Base-by-base conservation (phyloP, 30 jellyfish, hydroid and myxozoan genomes). In the Cassiopea andromeda region DNA sequence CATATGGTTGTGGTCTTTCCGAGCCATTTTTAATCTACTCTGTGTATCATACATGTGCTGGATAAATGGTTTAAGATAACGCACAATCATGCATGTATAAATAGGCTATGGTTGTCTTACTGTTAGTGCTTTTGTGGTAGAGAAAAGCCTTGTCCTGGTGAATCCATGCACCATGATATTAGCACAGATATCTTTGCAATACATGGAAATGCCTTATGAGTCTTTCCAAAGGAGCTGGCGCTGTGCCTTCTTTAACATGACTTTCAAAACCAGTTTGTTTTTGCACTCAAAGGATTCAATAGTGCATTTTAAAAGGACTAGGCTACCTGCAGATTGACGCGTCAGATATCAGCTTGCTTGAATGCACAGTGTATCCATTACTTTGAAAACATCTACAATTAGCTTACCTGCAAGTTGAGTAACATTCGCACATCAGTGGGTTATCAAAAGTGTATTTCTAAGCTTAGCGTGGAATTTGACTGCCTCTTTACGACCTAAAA, bases 251-350 rank as follows among this genome's bases (percentile, higher is more conserved):
- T 50, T 50, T 50, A 9, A 5, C 5, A 9, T 50, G 9, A 9
- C 9, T 50, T 50, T 50, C 64, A 50, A 50, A 50, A 9, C 9
- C 64, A 50, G 9, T 9, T 50, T 50, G 64, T 50, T 50, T 50
- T 9, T 50, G 9, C 64, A 50, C 64, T 50, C 64, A 50, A 50
- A 50, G 64, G 9, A 50, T 50, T 50, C 64, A 50, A 50, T 50
- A 9, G 64, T 50, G 8, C 9, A 50, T 50, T 50, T 50, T 2
- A 50, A 50, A 5, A 50, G 8, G 9, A 50, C 8, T 2, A 14
- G 75, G 45, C 15, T 70, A 70, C 79, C 79, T 70, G 79, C 79
- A n/a, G 79, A 2, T n/a, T 15, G 79, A 15, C 79, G 79, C 79
- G 50, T 70, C 73, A 6, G 19, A 70, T 12, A 70, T 70, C 79